These are phyloP conservation scores for Felis catus DNA, from an alignment of 2,113 vertebrate species.

Conservation along the genomic window F.catus_Fca126_mat1.0 CM031413.1:97435501-97436000, in stretches of 20 bases:
- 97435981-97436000: constrained; percentile 13
- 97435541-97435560: not conserved
- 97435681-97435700: not conserved
- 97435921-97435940: not conserved
- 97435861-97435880: not conserved
- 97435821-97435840: not conserved
- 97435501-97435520: not conserved
- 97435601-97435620: not conserved
- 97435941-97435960: constrained; percentile 26
- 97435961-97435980: not conserved
- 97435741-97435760: not conserved
- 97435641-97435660: not conserved
- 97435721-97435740: not conserved
- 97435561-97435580: not conserved
- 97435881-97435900: not conserved
- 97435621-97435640: not conserved
- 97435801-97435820: not conserved
- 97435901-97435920: not conserved
- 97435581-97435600: not conserved
- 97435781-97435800: not conserved
- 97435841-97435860: not conserved
- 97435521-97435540: not conserved
- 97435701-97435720: not conserved
- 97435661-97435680: not conserved
- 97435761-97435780: not conserved